phyloP scores from a whole-genome alignment of 53 echinoderm and acorn worm species.

The Antedon mediterranea region DNA sequence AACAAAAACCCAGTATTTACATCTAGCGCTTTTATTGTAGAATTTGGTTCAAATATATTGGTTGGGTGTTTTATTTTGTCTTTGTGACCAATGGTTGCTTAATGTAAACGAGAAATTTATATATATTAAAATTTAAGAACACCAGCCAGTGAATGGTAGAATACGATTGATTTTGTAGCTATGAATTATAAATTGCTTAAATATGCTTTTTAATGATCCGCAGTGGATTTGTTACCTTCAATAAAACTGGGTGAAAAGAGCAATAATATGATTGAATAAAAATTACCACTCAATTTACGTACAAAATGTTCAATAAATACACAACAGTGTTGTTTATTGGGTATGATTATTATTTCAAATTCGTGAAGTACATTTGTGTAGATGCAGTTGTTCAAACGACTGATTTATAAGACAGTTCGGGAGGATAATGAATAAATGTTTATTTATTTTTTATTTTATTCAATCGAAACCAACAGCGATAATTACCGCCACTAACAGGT shows the following conservation, averaged over 20 bases:
- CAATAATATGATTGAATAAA: too few relatives aligned
- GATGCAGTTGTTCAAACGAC: too few relatives aligned
- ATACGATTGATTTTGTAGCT: background rate
- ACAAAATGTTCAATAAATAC: too few relatives aligned
- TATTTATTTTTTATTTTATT: too few relatives aligned
- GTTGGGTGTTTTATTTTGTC: background rate
- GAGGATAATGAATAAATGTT: too few relatives aligned
- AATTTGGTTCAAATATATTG: background rate
- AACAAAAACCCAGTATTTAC: background rate
- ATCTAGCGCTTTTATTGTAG: background rate
- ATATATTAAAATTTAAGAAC: background rate
- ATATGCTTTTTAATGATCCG: background rate
- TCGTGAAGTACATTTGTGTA: too few relatives aligned
- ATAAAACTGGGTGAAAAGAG: background rate
- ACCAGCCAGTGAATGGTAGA: background rate
- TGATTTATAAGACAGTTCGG: too few relatives aligned
- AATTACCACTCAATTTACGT: too few relatives aligned
- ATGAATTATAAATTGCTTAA: background rate
- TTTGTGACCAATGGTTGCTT: background rate
- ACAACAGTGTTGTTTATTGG: too few relatives aligned
- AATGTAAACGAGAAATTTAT: background rate
- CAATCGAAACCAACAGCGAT: too few relatives aligned
- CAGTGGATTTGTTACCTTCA: background rate
- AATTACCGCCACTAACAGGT: too few relatives aligned
- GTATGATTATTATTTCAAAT: too few relatives aligned